phyloP scores from a whole-genome alignment of 2,113 vertebrate species.

The Poecilia latipinna region DNA sequence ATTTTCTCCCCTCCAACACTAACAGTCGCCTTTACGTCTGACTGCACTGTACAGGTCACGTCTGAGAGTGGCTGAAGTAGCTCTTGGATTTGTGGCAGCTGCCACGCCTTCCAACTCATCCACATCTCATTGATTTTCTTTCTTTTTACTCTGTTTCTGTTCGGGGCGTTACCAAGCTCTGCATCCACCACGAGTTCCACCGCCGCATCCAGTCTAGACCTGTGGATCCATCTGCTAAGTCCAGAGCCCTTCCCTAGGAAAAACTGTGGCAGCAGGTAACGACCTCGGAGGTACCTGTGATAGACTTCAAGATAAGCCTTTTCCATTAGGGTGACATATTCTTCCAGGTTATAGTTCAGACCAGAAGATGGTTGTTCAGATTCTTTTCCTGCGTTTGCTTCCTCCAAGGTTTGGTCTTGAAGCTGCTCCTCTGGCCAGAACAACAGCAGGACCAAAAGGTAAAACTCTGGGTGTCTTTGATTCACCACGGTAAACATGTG shows the following conservation, averaged over 20 bases:
- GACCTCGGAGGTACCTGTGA: conserved; percentile 30
- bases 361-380: not conserved
- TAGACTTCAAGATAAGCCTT: conserved; percentile 12
- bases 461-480: conserved; percentile 41
- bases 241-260: conserved; percentile 52
- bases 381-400: not conserved
- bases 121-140: conserved; percentile 5
- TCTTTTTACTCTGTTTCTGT: rapidly evolving
- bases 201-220: conserved; percentile 20
- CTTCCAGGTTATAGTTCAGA: not conserved
- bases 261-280: conserved; percentile 60
- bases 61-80: conserved; percentile 12
- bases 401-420: not conserved
- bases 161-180: not conserved
- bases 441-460: conserved; percentile 62
- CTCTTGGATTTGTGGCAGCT: not conserved
- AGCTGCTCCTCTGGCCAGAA: conserved; percentile 52
- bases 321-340: conserved; percentile 12
- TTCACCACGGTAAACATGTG: not conserved
- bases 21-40: rapidly evolving
- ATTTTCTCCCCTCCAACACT: conserved; percentile 9
- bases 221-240: conserved; percentile 56
- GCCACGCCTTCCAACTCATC: conserved; percentile 27
- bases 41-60: rapidly evolving
- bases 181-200: not conserved